phyloP scores from a whole-genome alignment of 2,797 vertebrate species.

The Sarcophilus harrisii region DNA sequence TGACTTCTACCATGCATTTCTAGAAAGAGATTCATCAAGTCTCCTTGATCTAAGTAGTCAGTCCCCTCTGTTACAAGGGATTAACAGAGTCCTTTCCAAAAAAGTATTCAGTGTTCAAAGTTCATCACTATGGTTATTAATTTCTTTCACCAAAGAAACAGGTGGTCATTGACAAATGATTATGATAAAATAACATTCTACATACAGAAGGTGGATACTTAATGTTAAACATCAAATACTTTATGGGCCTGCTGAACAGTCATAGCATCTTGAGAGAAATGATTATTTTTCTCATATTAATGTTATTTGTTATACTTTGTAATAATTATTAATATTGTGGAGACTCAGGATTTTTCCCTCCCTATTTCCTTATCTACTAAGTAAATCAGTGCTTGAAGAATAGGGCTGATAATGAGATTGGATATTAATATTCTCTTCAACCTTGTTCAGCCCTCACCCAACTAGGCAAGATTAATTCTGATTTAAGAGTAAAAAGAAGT shows the following conservation, averaged over 20 bases:
- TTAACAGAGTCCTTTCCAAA: not conserved
- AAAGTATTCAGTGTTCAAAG: not conserved
- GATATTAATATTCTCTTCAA: not conserved
- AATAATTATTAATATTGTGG: not conserved
- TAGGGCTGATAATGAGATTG: not conserved
- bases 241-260: not conserved
- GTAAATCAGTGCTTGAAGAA: not conserved
- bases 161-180: not conserved
- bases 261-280: not conserved
- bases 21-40: not conserved
- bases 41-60: not conserved
- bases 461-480: not conserved
- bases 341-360: not conserved
- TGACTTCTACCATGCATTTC: not conserved
- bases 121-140: not conserved
- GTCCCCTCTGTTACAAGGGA: not conserved
- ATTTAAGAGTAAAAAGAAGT: not conserved
- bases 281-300: not conserved
- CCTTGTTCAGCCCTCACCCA: not conserved
- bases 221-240: not conserved
- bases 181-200: not conserved
- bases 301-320: not conserved
- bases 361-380: not conserved
- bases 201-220: not conserved
- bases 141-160: not conserved